phyloP scores from a whole-genome alignment of 2,888 invertebrate species.

The Mythimna pallens region DNA sequence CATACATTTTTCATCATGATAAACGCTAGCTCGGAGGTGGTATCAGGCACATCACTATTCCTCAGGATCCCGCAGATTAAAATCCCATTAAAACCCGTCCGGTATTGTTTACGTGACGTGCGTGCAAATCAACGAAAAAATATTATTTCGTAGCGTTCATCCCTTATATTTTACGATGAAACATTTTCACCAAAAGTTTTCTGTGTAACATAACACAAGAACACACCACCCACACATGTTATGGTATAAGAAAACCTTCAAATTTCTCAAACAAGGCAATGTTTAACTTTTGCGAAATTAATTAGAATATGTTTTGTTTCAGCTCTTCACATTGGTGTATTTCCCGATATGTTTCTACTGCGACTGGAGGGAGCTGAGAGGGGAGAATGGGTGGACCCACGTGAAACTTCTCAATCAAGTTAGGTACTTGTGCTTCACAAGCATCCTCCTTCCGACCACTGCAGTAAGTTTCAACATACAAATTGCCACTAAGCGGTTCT shows the following conservation, averaged over 20 bases:
- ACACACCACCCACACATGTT: constrained; percentile 33
- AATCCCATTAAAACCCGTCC: constrained; percentile 57
- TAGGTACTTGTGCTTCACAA: constrained; percentile 77
- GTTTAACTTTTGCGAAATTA: constrained; percentile 19
- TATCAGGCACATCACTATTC: constrained; percentile 39
- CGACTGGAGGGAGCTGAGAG: constrained; percentile 77
- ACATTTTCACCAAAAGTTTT: constrained; percentile 42
- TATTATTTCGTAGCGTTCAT: constrained; percentile 34
- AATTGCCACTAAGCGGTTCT: constrained; percentile 49
- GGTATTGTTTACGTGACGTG: constrained; percentile 58
- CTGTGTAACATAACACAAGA: constrained; percentile 17
- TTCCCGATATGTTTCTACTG: constrained; percentile 80
- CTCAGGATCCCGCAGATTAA: constrained; percentile 53
- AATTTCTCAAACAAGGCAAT: constrained; percentile 28
- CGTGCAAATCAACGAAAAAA: constrained; percentile 52
- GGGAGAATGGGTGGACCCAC: constrained; percentile 63
- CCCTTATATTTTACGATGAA: constrained; percentile 25
- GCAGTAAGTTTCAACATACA: constrained; percentile 72
- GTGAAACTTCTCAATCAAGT: constrained; percentile 74
- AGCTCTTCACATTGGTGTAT: constrained; percentile 77
- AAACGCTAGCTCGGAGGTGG: constrained; percentile 9
- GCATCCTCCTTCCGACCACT: constrained; percentile 80
- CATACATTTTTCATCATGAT: constrained; percentile 17
- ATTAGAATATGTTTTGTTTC: constrained; percentile 65
- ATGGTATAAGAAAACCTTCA: constrained; percentile 26